Conservation (phyloP, 2,888 invertebrate genomes). For the Geophilus truncorum region DNA sequence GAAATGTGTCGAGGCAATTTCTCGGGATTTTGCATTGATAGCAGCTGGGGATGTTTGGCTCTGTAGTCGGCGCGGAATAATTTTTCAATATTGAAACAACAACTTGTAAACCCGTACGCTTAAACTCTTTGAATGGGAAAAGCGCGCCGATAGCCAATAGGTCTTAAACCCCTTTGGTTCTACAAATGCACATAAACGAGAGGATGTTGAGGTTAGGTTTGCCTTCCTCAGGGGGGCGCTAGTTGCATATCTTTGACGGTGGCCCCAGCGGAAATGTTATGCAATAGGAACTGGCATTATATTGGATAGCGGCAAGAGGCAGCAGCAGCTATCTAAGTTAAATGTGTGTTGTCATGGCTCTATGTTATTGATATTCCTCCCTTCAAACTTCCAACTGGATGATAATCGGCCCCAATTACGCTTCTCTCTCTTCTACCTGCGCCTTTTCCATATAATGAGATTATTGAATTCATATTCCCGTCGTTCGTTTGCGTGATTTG, state of each 20-base stretch:
- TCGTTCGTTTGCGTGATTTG: constrained; percentile 27
- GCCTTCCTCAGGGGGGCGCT: constrained; percentile 16
- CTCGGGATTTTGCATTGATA: not conserved
- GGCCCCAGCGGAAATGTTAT: constrained; percentile 25
- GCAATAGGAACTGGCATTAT: constrained; percentile 12
- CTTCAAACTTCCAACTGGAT: constrained; percentile 25
- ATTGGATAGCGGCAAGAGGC: constrained; percentile 25
- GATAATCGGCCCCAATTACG: constrained; percentile 27
- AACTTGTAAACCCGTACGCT: constrained; percentile 14
- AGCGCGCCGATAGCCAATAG: constrained; percentile 2
- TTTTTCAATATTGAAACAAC: constrained; percentile 23
- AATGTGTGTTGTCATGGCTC: constrained; percentile 27
- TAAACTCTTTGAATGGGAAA: constrained; percentile 9
- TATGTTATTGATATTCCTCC: constrained; percentile 27
- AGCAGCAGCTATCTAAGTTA: constrained; percentile 27
- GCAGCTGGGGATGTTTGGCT: not conserved
- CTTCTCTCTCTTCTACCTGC: constrained; percentile 17
- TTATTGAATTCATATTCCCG: constrained; percentile 27
- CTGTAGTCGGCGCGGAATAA: not conserved
- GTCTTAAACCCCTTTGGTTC: constrained; percentile 13
- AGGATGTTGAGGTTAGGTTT: constrained; percentile 17
- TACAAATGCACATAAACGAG: constrained; percentile 25
- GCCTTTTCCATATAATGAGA: constrained; percentile 22
- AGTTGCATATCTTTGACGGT: constrained; percentile 19
- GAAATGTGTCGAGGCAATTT: not conserved